Conservation (phyloP, 2,888 invertebrate genomes). For the Acleris emargana region DNA sequence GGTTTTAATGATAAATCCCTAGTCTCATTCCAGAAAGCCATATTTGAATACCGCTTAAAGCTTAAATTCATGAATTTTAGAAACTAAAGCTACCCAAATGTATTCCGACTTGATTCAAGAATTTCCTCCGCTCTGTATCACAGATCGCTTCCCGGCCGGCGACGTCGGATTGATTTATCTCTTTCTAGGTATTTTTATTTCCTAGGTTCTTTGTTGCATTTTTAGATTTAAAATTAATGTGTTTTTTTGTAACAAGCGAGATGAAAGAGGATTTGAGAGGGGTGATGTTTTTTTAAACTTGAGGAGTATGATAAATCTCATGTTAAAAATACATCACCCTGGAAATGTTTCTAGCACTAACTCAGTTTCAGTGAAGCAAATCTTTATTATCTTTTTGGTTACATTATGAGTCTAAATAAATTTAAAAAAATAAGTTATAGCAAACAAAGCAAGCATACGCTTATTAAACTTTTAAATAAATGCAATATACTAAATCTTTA, state of each 20-base stretch:
- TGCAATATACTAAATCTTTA: not conserved
- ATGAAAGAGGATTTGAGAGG: not conserved
- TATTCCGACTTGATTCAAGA: not conserved
- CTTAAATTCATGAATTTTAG: no score
- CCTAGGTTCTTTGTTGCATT: not conserved
- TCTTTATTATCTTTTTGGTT: no score
- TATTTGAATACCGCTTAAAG: no score
- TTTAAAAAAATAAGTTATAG: no score
- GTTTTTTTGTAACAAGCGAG: not conserved
- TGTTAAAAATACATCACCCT: not conserved
- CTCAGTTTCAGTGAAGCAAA: no score
- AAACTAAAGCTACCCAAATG: not conserved
- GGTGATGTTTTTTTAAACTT: not conserved
- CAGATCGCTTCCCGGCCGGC: not conserved
- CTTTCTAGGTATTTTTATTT: not conserved
- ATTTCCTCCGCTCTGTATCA: not conserved
- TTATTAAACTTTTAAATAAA: not conserved
- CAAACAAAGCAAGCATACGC: no score
- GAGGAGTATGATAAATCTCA: not conserved
- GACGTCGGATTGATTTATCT: constrained; percentile 2
- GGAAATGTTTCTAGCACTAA: not conserved
- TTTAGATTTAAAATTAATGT: constrained; percentile 1
- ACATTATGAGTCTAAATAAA: no score
- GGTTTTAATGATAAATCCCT: no score
- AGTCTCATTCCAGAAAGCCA: no score